Base-by-base conservation (phyloP, 2,888 invertebrate species). In the Calameuta idolon region DNA sequence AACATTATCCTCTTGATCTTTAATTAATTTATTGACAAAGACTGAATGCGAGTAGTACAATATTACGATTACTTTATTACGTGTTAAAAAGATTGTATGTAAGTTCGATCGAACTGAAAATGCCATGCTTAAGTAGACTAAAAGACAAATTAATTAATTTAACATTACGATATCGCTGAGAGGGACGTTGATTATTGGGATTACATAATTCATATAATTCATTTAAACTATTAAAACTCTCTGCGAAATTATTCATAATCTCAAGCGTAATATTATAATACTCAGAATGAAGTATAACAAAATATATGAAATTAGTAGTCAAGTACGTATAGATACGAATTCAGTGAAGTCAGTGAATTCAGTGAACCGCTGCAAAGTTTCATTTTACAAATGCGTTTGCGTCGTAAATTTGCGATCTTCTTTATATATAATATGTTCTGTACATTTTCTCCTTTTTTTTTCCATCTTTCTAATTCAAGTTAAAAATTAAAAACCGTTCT, bases 1-100 rank as follows among this genome's bases (percentile, higher is more conserved):
- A 77, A 40, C 15, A 69, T 77, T 74, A 33, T 35, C 23, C 30
- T 35, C n/a, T 74, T 34, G 74, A 79, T 40, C 40, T n/a, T 79
- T 79, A 68, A 84, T 86, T 88, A 84, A 84, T 88, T 88, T 87
- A 86, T 85, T 84, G 83, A 87, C 86, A 86, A 90, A 90, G 90
- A 90, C 90, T 90, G 90, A 90, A 88, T 85, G 87, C 85, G 79
- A 76, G 79, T 79, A 74, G 74, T 74, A 74, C 74, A 74, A 74
- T 33, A 74, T 34, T 35, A 74, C 34, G 30, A 34, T 74, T 74
- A 40, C 30, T 74, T 74, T 34, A 74, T 71, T 71, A 55, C 55
- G 55, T 9, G 55, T 71, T 71, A 71, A 71, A 71, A 71, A 31
- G 31, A 71, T 71, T 71, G 33, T 71, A 71, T 31, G 12, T 71